Evolutionary conservation across 1,140 invertebrate species (phyloP), one percentile per base, ranked within the genome.

Genomic region (Yoshiicerus persimilis): DNA sequence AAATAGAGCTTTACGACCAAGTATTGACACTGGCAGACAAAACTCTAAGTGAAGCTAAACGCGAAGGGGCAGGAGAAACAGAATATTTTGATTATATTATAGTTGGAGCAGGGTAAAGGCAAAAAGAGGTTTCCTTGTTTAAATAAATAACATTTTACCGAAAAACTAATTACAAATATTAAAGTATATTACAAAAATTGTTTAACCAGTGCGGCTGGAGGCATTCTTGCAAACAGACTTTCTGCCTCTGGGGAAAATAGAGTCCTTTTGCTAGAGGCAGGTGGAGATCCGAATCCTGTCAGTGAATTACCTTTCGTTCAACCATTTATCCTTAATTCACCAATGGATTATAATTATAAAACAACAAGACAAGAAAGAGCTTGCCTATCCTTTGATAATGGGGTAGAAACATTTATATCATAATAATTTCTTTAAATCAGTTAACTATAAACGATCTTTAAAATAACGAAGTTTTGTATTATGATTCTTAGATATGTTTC

Each of bases 181-280:
- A n/a, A n/a, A n/a, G n/a, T n/a, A n/a, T n/a, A n/a, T n/a, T 56
- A 11, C 47, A n/a, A 56, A 56, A 10, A 11, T 11, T n/a, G n/a
- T 56, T 56, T 11, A 10, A 11, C 10, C n/a, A 11, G 10, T 11
- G 8, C 64, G 6, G 27, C 27, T 23, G 87, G 77, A n/a, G 39
- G 39, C 23, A 27, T 88, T 2, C 11, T 88, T 6, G 87, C 87
- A 11, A 88, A 88, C 27, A 84, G 80, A 47, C 62, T 88, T 10
- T 56, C 87, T 3, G 80, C 38, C 6, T 32, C 47, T 23, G 86
- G 84, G 13, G 38, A 86, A 32, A 23, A n/a, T 8, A n/a, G 9
- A 10, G 93, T 96, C 8, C 92, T 96, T 8, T 92, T 97, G 0
- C 90, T 97, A 62, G 96, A 97, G 93, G 96, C 96, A 4, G 96